These are phyloP conservation scores for Scaptomyza cyrtandrae DNA, from an alignment of 2,888 invertebrate genomes.

Conservation along the genomic window DNA sequence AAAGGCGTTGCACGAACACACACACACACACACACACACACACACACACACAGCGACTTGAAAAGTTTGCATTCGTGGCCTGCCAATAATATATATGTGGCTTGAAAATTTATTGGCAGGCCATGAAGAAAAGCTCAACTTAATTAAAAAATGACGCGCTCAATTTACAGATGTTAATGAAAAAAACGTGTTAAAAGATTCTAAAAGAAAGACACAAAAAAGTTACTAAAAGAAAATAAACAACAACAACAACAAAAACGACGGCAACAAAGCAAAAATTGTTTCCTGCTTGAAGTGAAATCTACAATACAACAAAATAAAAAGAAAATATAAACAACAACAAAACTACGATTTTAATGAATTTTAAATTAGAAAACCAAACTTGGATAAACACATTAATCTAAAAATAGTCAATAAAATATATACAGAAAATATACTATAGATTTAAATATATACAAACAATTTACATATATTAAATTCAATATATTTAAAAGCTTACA, in stretches of 20 bases:
- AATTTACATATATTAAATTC: slow-evolving; percentile 28
- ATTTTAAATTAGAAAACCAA: slow-evolving; percentile 39
- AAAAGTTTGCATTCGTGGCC: slow-evolving; percentile 39
- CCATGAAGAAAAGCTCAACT: slow-evolving; percentile 9
- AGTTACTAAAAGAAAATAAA: slow-evolving; percentile 43
- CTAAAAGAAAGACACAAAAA: slow-evolving; percentile 25
- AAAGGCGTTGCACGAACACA: slow-evolving; percentile 42
- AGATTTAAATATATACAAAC: slow-evolving; percentile 39
- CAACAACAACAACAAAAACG: slow-evolving; percentile 27
- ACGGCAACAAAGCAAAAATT: slow-evolving; percentile 1
- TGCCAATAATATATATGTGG: slow-evolving; percentile 24
- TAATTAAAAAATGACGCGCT: slow-evolving; percentile 39
- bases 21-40: slow-evolving; percentile 11
- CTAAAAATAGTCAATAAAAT: slow-evolving; percentile 22
- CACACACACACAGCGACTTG: slow-evolving; percentile 23
- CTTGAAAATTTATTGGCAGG: slow-evolving; percentile 28
- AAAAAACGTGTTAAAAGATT: slow-evolving; percentile 32
- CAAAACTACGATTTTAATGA: slow-evolving; percentile 60
- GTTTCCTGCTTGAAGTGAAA: slow-evolving; percentile 65
- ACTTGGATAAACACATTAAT: slow-evolving; percentile 8
- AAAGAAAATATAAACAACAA: slow-evolving; percentile 27
- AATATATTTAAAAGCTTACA: slow-evolving; percentile 30
- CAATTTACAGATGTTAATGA: slow-evolving; percentile 27
- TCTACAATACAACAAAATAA: slow-evolving; percentile 49
- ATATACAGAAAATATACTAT: slow-evolving; percentile 29